Percentiles rank a stretch among this genome's conserved stretches.
Conservation (phyloP, 92 coral and sea anemone species). For the Epizoanthus stellaris region DNA sequence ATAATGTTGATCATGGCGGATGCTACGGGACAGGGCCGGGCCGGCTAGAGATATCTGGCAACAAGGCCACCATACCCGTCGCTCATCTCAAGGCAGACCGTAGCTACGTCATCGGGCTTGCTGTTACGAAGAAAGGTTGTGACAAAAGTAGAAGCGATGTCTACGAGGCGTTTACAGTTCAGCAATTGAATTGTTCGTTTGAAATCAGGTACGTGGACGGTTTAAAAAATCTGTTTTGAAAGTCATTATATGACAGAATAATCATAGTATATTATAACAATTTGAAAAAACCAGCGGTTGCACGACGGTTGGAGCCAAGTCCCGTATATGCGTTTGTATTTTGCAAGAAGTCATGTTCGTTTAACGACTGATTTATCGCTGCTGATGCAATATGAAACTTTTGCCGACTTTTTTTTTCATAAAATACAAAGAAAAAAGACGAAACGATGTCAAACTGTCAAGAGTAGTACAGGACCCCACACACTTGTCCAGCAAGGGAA, state of each 20-base stretch:
- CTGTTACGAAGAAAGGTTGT: conserved; percentile 48
- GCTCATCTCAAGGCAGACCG: conserved; percentile 42
- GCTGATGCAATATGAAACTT: no score
- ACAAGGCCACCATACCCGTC: conserved; percentile 44
- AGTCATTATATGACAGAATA: background rate
- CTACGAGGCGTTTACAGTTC: background rate
- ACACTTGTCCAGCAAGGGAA: no score
- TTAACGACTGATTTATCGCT: no score
- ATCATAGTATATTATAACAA: background rate
- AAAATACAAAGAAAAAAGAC: no score
- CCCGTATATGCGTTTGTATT: no score
- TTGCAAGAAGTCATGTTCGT: no score
- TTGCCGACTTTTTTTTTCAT: no score
- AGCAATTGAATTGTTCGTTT: conserved; percentile 49
- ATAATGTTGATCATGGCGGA: conserved; percentile 7
- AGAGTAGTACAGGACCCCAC: no score
- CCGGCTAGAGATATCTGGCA: conserved; percentile 46
- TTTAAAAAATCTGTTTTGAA: background rate
- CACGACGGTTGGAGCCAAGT: background rate
- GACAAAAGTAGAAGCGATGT: conserved; percentile 8
- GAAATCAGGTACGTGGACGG: background rate
- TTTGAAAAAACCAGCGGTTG: background rate
- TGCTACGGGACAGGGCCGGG: conserved; percentile 77
- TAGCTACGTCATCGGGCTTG: conserved; percentile 50
- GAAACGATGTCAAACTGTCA: no score